A percentile compares a stretch with the other conserved stretches of the same genome.
phyloP scores from a whole-genome alignment of 1,140 invertebrate species.

The Calliopsis andreniformis region DNA sequence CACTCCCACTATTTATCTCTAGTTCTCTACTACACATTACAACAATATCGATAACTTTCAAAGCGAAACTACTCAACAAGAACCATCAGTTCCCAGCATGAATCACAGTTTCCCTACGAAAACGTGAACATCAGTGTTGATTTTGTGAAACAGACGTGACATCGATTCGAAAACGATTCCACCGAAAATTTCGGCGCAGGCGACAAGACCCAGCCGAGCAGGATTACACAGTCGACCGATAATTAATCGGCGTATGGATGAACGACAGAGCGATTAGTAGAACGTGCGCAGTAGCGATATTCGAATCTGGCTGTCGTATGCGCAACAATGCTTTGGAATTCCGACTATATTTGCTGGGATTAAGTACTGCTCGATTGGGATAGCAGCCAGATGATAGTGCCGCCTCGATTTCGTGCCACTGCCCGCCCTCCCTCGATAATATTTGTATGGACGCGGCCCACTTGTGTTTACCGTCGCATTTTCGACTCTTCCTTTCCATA shows the following conservation, averaged over 20 bases:
- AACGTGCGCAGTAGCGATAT: conserved; percentile 54
- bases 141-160: not conserved
- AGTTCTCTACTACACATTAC: too few species aligned
- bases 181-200: not conserved
- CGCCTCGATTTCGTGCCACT: conserved; percentile 51
- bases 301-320: conserved; percentile 59
- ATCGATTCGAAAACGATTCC: not conserved
- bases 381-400: conserved; percentile 47
- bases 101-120: not conserved
- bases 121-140: too few species aligned
- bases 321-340: conserved; percentile 70
- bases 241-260: conserved; percentile 65
- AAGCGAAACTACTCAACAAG: not conserved
- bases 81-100: not conserved
- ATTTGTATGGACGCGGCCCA: conserved; percentile 38
- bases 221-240: conserved; percentile 63
- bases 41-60: too few species aligned
- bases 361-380: conserved; percentile 60
- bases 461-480: conserved; percentile 23
- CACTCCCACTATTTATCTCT: too few species aligned
- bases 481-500: conserved; percentile 27
- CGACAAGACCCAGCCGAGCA: not conserved
- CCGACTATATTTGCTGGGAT: conserved; percentile 64
- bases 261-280: conserved; percentile 64
- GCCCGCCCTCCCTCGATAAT: conserved; percentile 36